Conservation (phyloP, 2,113 vertebrate species). For the Larimichthys crocea region DNA sequence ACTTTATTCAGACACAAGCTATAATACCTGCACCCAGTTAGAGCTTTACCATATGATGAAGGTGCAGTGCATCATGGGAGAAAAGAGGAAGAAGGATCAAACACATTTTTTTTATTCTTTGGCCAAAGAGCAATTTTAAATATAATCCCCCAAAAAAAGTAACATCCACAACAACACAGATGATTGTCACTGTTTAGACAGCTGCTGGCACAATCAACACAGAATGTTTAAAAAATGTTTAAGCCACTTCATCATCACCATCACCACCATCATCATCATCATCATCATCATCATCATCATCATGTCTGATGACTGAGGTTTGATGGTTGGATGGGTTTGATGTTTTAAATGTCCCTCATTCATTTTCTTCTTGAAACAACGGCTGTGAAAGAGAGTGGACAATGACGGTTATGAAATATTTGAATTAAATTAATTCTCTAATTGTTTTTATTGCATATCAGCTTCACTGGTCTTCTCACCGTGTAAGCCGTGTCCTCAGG, state of each 20-base stretch:
- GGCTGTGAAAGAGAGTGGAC: constrained; percentile 71
- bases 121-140: constrained; percentile 34
- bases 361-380: constrained; percentile 76
- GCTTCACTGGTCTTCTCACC: constrained; percentile 64
- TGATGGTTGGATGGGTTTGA: not conserved
- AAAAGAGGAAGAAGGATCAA: too few relatives aligned
- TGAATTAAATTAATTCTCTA: not conserved
- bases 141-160: constrained; percentile 56
- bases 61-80: too few relatives aligned
- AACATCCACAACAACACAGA: constrained; percentile 29
- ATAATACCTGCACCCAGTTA: not conserved
- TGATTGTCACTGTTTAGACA: not conserved
- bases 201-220: constrained; percentile 24
- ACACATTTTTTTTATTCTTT: constrained; percentile 30
- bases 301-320: not conserved
- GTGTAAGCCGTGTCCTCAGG: constrained; percentile 77
- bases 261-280: not conserved
- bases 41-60: too few relatives aligned
- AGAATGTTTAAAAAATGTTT: not conserved
- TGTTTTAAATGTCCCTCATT: constrained; percentile 41
- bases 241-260: not conserved
- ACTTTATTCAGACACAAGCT: too few relatives aligned
- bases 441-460: not conserved
- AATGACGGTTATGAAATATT: not conserved
- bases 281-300: not conserved